These are phyloP conservation scores for Trissolcus japonicus DNA, from an alignment of 2,888 invertebrate species.

Conservation along the genomic window DNA sequence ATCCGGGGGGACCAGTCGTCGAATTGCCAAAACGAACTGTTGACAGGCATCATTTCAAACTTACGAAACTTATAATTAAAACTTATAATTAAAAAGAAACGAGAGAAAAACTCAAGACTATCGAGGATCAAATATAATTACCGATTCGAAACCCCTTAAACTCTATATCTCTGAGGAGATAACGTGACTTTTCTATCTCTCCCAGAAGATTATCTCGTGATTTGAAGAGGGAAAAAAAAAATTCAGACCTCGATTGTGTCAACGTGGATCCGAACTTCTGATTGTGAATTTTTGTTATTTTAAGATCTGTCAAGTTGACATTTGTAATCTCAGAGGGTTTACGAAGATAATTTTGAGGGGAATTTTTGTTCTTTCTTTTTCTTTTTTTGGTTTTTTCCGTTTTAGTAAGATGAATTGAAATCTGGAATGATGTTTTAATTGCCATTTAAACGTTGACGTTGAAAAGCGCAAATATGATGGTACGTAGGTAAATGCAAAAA, in stretches of 20 bases:
- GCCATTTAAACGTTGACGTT: conserved; percentile 11
- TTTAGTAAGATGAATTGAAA: neutral
- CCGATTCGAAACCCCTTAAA: too few relatives aligned
- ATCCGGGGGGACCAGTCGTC: conserved; percentile 28
- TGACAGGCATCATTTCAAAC: conserved; percentile 63
- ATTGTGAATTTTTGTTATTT: too few relatives aligned
- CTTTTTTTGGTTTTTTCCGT: neutral
- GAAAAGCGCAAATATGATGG: conserved; percentile 29
- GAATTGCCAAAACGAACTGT: conserved; percentile 31
- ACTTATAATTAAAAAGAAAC: conserved; percentile 66
- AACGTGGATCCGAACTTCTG: neutral
- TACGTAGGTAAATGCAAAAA: conserved; percentile 34
- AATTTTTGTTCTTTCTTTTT: neutral
- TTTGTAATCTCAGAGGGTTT: neutral
- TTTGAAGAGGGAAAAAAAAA: too few relatives aligned
- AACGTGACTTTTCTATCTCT: too few relatives aligned
- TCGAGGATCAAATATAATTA: too few relatives aligned
- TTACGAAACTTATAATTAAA: too few relatives aligned
- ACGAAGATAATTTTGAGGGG: neutral
- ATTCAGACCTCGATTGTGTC: neutral
- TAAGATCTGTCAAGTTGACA: neutral
- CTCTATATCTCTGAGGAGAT: too few relatives aligned
- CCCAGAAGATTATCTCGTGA: too few relatives aligned
- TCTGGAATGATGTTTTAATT: conserved; percentile 8
- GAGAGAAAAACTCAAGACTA: too few relatives aligned